Base-by-base conservation (phyloP, 2,113 vertebrate genomes). In the Platysteira castanea region DNA sequence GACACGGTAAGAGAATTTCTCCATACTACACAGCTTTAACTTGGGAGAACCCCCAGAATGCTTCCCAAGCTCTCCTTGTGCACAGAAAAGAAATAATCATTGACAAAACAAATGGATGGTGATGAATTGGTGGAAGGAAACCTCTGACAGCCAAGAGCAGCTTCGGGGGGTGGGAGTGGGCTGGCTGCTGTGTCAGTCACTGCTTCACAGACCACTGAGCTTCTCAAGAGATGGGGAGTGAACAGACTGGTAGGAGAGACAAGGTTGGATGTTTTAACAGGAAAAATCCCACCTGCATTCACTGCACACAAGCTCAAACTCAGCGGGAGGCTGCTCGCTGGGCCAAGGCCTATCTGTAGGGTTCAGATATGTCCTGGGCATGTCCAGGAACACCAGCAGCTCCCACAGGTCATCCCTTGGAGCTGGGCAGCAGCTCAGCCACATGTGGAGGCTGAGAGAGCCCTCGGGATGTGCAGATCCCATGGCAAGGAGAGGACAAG, bases 161-260 rank as follows among this genome's bases (percentile, higher is more conserved):
- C 39, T 24, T 21, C 20, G 6, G 5, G 5, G 23, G 11, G 8
- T 8, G 22, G 53, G 33, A 57, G 27, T 3, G 15, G 39, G 31
- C 2, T 14, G 31, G 46, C 10, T 52, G 61, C 56, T 56, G 10
- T 24, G 53, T 42, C 57, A 73, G 61, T 18, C n/a, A 18, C 44
- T 0, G 0, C 47, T 52, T 13, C 15, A 42, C 22, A 16, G 7
- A 20, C 14, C 70, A 49, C 6, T 2, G 1, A 7, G 26, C 57
- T 87, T 30, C 80, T 64, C 77, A 61, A 35, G 46, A 65, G 44
- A 56, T 2, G 11, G 35, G 35, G 20, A 63, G n/a, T 5, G 28
- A 79, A 33, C 30, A 33, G 60, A 39, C 9, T 6, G 19, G 33
- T 37, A 47, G 84, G 35, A 56, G 47, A 41, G n/a, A 69, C 35